Conservation (phyloP, 1,140 invertebrate genomes). For the Amyelois transitella region DNA sequence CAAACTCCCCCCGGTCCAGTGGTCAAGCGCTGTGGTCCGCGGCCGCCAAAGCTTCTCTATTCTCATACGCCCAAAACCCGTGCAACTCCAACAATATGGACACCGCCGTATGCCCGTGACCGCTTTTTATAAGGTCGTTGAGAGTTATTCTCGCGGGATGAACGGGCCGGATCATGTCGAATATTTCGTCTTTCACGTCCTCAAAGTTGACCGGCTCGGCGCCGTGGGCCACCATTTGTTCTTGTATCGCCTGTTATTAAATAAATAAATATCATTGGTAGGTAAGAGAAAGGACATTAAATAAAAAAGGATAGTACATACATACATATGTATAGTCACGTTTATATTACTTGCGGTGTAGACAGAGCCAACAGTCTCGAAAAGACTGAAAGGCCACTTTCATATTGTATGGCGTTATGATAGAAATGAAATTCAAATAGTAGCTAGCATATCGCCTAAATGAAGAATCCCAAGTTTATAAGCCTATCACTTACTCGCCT, state of each 20-base stretch:
- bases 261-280: background rate
- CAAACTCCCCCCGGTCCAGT: background rate
- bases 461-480: too few species aligned
- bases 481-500: too few species aligned
- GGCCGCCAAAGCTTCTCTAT: constrained; percentile 85
- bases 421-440: too few species aligned
- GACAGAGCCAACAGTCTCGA: too few species aligned
- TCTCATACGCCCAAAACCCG: constrained; percentile 97
- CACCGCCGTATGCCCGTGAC: constrained; percentile 94
- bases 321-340: too few species aligned
- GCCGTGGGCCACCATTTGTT: constrained; percentile 89
- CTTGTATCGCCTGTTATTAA: constrained; percentile 84
- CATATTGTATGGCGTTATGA: too few species aligned
- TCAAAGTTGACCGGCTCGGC: constrained; percentile 92
- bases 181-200: constrained; percentile 97
- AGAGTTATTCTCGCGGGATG: constrained; percentile 91
- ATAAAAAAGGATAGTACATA: too few species aligned
- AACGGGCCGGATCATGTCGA: constrained; percentile 96
- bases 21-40: constrained; percentile 67
- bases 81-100: constrained; percentile 97
- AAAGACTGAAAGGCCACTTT: too few species aligned
- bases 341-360: too few species aligned
- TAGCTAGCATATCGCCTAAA: too few species aligned
- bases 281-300: too few species aligned
- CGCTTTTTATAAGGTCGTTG: constrained; percentile 87